Base-by-base conservation (phyloP, 2,888 invertebrate genomes). In the Caenorhabditis japonica region DNA sequence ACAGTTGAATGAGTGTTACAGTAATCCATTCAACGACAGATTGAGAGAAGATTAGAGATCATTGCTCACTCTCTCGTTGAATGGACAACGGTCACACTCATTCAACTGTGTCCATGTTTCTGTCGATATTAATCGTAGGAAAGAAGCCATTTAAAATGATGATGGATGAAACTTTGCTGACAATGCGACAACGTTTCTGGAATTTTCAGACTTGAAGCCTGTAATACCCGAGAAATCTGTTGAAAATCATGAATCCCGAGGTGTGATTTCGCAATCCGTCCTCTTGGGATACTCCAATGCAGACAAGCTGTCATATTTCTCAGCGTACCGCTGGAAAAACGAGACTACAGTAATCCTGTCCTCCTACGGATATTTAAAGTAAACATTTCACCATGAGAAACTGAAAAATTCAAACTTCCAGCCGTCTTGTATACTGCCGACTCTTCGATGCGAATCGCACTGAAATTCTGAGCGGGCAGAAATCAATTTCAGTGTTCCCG, bases 351-450 rank as follows among this genome's bases (percentile, higher is more conserved):
- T 76, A n/a, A 58, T 79, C 34, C 25, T 76, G 1, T 56, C 69
- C 13, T 72, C 72, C 1, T 75, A 72, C 53, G 79, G 79, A 19
- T 79, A 70, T 47, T 70, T 79, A 44, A 72, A 60, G 79, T 79
- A 23, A 21, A n/a, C n/a, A n/a, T n/a, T n/a, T n/a, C n/a, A n/a
- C n/a, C n/a, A n/a, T n/a, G n/a, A n/a, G n/a, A n/a, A n/a, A n/a
- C 27, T 12, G 3, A 30, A 39, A 46, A 7, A 25, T 53, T 27
- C 38, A 47, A 19, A 10, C 39, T 73, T 64, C 12, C 73, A 79
- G 79, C n/a, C 74, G 76, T 10, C 62, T 66, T 13, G 70, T 79
- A 15, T 75, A 70, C 49, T 79, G 79, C 30, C 75, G 79, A 10
- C 51, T 74, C 25, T 76, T 76, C 52, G 59, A 79, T 39, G 13